Percentiles rank a stretch among this genome's conserved stretches.
Conservation (phyloP, 2,797 vertebrate genomes). For the Enteromius anoplus region DNA sequence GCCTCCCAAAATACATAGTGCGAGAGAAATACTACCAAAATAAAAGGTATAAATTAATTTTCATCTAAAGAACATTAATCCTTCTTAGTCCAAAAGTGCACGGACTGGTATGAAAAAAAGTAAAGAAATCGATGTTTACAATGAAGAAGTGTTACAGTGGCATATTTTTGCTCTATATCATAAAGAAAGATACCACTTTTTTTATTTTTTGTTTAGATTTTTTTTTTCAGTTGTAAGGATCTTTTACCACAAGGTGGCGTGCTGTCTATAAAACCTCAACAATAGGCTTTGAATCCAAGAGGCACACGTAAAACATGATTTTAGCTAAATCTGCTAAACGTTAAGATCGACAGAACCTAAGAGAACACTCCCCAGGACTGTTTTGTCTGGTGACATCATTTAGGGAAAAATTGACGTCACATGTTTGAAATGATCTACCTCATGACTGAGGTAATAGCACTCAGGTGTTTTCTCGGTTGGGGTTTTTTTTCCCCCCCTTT, state of each 20-base stretch:
- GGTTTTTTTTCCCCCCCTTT: background rate
- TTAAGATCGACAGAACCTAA: background rate
- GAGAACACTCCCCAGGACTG: background rate
- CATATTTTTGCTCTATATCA: background rate
- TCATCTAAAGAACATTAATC: background rate
- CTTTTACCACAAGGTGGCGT: conserved; percentile 67
- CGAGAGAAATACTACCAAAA: background rate
- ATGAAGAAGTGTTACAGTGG: background rate
- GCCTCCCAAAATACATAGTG: background rate
- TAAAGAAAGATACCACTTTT: too few relatives aligned
- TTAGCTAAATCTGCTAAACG: conserved; percentile 12
- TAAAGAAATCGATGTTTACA: background rate
- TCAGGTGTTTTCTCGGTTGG: conserved; percentile 73
- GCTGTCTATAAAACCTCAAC: conserved; percentile 19
- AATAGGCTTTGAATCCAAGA: conserved; percentile 4
- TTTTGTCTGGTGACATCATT: conserved; percentile 44
- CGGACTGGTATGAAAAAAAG: background rate
- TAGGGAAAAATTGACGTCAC: conserved; percentile 39
- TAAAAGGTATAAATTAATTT: background rate
- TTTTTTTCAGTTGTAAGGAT: background rate
- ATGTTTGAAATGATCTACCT: conserved; percentile 44
- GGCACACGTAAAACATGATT: conserved; percentile 14
- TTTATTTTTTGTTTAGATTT: too few relatives aligned
- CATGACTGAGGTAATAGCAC: conserved; percentile 68
- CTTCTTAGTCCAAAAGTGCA: background rate